Base-by-base conservation (phyloP, 2,113 vertebrate species). In the Amia ocellicauda region DNA sequence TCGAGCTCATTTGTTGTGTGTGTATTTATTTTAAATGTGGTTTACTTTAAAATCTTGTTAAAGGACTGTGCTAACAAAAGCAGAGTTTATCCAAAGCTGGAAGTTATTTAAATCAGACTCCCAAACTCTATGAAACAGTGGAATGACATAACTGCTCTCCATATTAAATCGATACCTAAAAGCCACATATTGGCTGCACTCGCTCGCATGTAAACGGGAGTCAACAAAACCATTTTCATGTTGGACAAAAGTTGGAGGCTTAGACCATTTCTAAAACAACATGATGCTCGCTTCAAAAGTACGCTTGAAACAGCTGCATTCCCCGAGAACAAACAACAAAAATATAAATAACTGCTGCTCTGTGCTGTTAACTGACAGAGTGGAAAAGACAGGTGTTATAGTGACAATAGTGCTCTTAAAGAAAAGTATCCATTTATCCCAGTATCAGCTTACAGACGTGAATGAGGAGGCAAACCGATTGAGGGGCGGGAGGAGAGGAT, bases 341-440 rank as follows among this genome's bases (percentile, higher is more conserved):
- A 19, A 19, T 24, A 69, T 75, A 74, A 80, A 83, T 80, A 81
- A 78, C 84, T 11, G 5, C 31, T 36, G 31, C 5, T 79, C 71
- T 47, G 69, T 69, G 76, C 74, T 70, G 80, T 71, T 75, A 79
- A 42, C 63, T 29, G 63, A 72, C 40, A 29, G 81, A 83, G 77
- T 66, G 69, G 72, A 78, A 63, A 67, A 63, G 79, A 88, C 81
- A 86, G 82, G 86, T 85, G 83, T 68, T 63, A 74, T 77, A 66
- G 69, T 74, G 75, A 76, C 81, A 78, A 72, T 62, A 7, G 41
- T 53, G 66, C 77, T 77, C 83, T 79, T 78, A 71, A 50, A 58
- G 75, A 77, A 78, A 78, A 70, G 76, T 83, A 80, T 81, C 74
- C 76, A 80, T 80, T 76, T 73, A 77, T 71, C 69, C 78, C 74